These are phyloP conservation scores for Festucalex cinctus DNA, from an alignment of 2,113 vertebrate genomes.

Conservation along the genomic window DNA sequence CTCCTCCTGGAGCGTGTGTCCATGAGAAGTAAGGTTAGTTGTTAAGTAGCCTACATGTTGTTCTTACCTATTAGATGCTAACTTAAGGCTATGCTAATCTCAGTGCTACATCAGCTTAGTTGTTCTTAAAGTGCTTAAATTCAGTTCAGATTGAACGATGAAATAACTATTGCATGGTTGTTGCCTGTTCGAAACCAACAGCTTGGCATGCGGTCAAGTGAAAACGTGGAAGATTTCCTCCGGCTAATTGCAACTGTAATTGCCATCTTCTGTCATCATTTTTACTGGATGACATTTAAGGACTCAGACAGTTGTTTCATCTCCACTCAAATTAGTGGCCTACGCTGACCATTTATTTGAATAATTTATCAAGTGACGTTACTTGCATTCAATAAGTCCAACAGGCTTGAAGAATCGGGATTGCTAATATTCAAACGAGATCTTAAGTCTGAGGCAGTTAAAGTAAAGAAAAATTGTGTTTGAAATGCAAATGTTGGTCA, in stretches of 20 bases:
- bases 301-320: conserved; percentile 1
- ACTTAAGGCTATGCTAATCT: not conserved
- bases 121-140: too few species aligned
- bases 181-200: not conserved
- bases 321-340: conserved; percentile 11
- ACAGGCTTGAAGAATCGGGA: not conserved
- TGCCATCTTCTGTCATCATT: conserved; percentile 55
- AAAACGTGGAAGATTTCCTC: conserved; percentile 42
- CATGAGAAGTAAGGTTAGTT: too few species aligned
- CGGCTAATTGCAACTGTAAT: conserved; percentile 55
- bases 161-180: not conserved
- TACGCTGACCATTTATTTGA: conserved; percentile 3
- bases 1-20: too few species aligned
- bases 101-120: too few species aligned
- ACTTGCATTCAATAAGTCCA: not conserved
- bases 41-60: too few species aligned
- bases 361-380: conserved; percentile 3
- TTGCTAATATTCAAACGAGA: not conserved
- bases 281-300: conserved; percentile 23
- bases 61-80: not conserved
- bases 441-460: not conserved
- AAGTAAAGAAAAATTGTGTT: not conserved
- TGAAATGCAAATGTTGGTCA: not conserved
- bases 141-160: not conserved
- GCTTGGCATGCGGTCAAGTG: conserved; percentile 43